Evolutionary conservation across 2,113 vertebrate genomes (phyloP).

Genomic region (Setophaga petechia): DNA sequence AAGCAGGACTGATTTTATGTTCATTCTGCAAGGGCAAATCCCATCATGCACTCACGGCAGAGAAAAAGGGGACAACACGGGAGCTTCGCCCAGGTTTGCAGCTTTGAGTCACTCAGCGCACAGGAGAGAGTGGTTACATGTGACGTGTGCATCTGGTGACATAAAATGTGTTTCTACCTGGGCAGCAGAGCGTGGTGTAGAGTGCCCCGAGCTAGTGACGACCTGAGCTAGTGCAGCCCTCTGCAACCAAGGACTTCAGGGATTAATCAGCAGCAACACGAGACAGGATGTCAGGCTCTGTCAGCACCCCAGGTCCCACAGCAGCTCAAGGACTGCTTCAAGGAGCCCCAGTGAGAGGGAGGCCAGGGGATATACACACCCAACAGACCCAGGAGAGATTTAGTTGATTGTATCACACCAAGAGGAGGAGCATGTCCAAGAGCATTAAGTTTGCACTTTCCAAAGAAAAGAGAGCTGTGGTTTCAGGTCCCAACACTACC

Average conservation of each 20-base stretch:
- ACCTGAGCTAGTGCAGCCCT: neutral
- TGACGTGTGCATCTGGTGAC: neutral
- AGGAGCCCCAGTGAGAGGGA: neutral
- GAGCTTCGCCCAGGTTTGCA: neutral
- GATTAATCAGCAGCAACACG: fast-evolving
- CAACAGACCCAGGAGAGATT: neutral
- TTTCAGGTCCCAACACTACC: neutral
- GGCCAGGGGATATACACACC: too few species aligned
- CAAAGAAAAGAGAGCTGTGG: neutral
- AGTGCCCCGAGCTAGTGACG: neutral
- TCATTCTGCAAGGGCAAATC: neutral
- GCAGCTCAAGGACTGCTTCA: neutral
- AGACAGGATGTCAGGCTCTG: neutral
- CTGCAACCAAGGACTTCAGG: neutral
- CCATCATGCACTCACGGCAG: fast-evolving
- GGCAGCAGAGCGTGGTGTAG: neutral
- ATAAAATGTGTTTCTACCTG: neutral
- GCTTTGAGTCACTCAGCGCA: neutral
- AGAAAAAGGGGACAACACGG: neutral
- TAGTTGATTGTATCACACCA: neutral
- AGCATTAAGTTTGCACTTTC: neutral
- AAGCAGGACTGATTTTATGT: neutral
- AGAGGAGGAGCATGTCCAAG: neutral
- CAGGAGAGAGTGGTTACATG: neutral
- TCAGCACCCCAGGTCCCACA: neutral